Base-by-base conservation (phyloP, 2,113 vertebrate species). In the Ameiurus melas region DNA sequence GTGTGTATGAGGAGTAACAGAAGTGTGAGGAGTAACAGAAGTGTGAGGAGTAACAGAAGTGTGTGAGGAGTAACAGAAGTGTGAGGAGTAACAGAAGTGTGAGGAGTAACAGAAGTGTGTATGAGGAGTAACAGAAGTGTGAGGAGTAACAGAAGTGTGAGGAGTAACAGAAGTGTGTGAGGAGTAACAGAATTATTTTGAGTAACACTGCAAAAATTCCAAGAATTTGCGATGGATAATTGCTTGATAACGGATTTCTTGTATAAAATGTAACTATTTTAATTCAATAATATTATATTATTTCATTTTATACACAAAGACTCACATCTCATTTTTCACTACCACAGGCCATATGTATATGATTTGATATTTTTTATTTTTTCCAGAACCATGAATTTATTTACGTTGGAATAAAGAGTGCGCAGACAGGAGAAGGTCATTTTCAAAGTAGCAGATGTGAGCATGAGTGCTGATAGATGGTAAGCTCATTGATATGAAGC, bases 371-470 rank as follows among this genome's bases (percentile, higher is more conserved):
- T 12, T 81, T 81, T 22, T 81, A 4, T 58, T 81, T 12, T 58
- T 8, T 9, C 16, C 30, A 33, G 27, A 30, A 22, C 25, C 43
- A n/a, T 78, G 47, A 51, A 51, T 51, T n/a, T 87, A 47, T 79
- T 85, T 55, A 86, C 58, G 25, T 36, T 57, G 17, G 14, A 66
- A 55, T 53, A 53, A 57, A 55, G 85, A 83, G 36, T 20, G 86
- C 73, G 71, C 79, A 73, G 86, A 89, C 88, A 83, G 84, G 27
- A 5, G 83, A 91, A 86, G 90, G 86, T 84, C 62, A 14, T 33
- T 84, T 84, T 83, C 66, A 66, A 89, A 89, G 82, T 22, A 88
- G 89, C 86, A 88, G 70, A 78, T 88, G 86, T 89, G 90, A 85
- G 68, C 78, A 79, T 64, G 58, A 80, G 22, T 68, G 58, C 33